Percentiles rank a stretch among this genome's conserved stretches.
These are phyloP conservation scores for Caenorhabditis virilis DNA, from an alignment of 2,888 invertebrate genomes.

Conservation along the genomic window DNA sequence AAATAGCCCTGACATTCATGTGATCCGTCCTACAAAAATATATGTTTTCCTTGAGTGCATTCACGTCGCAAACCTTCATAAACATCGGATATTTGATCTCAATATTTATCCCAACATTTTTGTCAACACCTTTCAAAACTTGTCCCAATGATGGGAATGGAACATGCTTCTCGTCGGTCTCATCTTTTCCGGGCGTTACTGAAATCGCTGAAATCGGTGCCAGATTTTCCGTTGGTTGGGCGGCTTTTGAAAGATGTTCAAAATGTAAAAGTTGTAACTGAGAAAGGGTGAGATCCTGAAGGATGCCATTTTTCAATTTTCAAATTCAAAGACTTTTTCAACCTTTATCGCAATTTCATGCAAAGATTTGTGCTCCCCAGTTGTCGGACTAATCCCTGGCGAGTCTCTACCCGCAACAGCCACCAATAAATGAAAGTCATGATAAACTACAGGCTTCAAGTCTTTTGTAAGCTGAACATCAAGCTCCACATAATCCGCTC, in stretches of 20 bases:
- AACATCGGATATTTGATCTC: constrained; percentile 96
- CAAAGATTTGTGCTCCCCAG: constrained; percentile 26
- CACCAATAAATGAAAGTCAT: constrained; percentile 92
- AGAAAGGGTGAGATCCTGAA: constrained; percentile 47
- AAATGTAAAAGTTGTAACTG: constrained; percentile 54
- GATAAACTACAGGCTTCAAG: constrained; percentile 80
- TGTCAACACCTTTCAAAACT: constrained; percentile 80
- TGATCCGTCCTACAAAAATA: constrained; percentile 69
- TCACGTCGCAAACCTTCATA: constrained; percentile 48
- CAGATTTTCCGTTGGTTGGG: constrained; percentile 77
- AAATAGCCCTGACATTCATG: constrained; percentile 69
- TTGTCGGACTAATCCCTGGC: constrained; percentile 18
- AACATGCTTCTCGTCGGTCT: constrained; percentile 56
- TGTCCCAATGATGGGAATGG: constrained; percentile 90
- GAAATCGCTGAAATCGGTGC: constrained; percentile 23
- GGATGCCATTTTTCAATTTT: background rate
- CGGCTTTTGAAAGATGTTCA: constrained; percentile 80
- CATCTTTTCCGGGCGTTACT: constrained; percentile 40
- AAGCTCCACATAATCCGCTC: constrained; percentile 97
- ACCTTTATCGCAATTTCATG: constrained; percentile 57
- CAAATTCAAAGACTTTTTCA: background rate
- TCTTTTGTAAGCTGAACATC: constrained; percentile 97
- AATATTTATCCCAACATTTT: constrained; percentile 90
- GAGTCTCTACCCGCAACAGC: constrained; percentile 58
- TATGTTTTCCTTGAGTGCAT: background rate